These are phyloP conservation scores for Teleogryllus oceanicus DNA, from an alignment of 2,888 invertebrate genomes.

Conservation along the genomic window DNA sequence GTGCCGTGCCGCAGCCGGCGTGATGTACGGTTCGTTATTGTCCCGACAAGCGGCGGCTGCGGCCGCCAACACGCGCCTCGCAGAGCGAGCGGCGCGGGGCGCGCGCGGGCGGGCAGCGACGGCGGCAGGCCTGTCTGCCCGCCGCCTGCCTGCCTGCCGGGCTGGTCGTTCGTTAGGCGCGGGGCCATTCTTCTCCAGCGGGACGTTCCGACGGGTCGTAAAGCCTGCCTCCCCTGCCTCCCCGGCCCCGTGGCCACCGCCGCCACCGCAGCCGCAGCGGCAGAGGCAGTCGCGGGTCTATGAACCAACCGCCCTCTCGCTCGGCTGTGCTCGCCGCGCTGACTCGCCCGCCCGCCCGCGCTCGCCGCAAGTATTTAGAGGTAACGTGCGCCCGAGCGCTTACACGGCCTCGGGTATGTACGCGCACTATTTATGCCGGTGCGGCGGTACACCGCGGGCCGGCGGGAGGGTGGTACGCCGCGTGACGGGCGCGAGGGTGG, in stretches of 20 bases:
- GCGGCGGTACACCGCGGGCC: not conserved
- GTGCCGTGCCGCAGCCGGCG: not conserved
- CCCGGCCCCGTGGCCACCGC: not conserved
- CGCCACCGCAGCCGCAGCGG: not conserved
- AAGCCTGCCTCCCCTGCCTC: not conserved
- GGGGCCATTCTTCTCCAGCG: not conserved
- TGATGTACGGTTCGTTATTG: slow-evolving; percentile 1
- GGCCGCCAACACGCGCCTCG: not conserved
- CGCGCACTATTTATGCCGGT: not conserved
- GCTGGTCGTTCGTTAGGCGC: not conserved
- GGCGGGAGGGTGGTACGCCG: not conserved
- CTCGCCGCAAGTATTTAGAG: slow-evolving; percentile 18
- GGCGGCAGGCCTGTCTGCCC: not conserved
- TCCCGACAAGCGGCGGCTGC: not conserved
- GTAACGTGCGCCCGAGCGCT: not conserved
- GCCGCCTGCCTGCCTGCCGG: not conserved
- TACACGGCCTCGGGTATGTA: slow-evolving; percentile 8
- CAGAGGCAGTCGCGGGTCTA: too few species aligned
- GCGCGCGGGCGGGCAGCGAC: not conserved
- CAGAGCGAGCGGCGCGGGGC: not conserved
- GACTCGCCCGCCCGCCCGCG: not conserved
- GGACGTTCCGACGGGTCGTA: not conserved
- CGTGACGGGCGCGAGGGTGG: too few species aligned
- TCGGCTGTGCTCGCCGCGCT: not conserved
- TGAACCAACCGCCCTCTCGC: not conserved